Evolutionary conservation across 2,888 invertebrate species (phyloP).

Genomic region (Camponotus fellah): DNA sequence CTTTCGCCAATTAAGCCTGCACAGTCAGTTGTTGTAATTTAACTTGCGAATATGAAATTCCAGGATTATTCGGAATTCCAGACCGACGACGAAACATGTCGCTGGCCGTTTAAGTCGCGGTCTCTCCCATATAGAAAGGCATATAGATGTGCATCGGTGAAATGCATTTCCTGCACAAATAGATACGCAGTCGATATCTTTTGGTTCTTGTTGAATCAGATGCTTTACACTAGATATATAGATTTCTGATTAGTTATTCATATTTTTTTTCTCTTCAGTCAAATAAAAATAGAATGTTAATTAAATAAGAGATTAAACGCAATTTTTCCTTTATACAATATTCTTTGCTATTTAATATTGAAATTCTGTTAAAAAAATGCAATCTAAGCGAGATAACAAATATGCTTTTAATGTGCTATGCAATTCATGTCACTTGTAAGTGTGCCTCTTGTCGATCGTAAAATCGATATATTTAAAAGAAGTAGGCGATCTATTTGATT

Average conservation of each 20-base stretch:
- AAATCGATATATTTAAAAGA: not conserved
- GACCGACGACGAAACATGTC: slow-evolving; percentile 17
- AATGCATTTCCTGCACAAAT: not conserved
- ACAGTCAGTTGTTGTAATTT: slow-evolving; percentile 72
- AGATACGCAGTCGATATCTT: not conserved
- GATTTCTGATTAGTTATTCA: not conserved
- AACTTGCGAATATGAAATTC: slow-evolving; percentile 75
- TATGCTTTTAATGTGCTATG: not conserved
- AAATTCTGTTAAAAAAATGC: not conserved
- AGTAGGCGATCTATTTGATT: not conserved
- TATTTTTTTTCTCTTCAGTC: not conserved
- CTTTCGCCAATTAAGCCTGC: slow-evolving; percentile 81
- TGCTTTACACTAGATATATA: not conserved
- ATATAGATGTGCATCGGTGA: not conserved
- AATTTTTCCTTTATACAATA: not conserved
- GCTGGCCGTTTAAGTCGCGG: not conserved
- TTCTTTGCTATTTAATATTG: not conserved
- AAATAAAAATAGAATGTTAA: not conserved
- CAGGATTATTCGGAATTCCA: slow-evolving; percentile 61
- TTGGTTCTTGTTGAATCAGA: not conserved
- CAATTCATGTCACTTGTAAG: not conserved
- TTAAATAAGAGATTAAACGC: not conserved
- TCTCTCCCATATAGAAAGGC: not conserved
- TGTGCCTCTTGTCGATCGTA: not conserved
- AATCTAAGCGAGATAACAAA: not conserved